Percentiles rank a stretch among this genome's conserved stretches.
phyloP scores from a whole-genome alignment of 2,888 invertebrate species.

The Apamea sordens region DNA sequence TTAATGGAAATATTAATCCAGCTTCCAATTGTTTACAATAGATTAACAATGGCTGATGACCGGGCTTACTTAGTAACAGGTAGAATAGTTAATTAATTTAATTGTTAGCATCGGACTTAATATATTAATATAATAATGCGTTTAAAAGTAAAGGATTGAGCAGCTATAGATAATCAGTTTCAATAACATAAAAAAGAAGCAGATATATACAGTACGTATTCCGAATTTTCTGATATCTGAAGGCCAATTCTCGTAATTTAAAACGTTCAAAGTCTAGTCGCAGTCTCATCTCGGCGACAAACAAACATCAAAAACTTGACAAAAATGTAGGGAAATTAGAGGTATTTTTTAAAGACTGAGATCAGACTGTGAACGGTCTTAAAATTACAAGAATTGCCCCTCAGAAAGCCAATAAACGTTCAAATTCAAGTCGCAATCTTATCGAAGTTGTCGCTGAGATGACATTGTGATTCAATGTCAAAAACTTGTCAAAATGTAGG shows the following conservation, averaged over 20 bases:
- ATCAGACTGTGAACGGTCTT: too few species aligned
- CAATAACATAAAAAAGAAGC: neutral
- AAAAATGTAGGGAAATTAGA: too few species aligned
- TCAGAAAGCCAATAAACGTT: too few species aligned
- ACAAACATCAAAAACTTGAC: too few species aligned
- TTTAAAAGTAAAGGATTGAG: neutral
- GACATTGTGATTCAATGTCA: neutral
- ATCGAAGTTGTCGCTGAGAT: too few species aligned
- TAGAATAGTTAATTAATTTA: neutral
- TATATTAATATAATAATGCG: neutral
- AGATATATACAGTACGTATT: neutral
- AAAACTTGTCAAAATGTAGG: neutral
- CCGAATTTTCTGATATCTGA: neutral
- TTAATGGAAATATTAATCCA: constrained; percentile 54
- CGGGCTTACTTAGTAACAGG: neutral
- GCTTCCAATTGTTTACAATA: constrained; percentile 35
- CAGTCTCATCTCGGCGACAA: too few species aligned
- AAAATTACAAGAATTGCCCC: too few species aligned
- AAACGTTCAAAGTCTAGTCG: too few species aligned
- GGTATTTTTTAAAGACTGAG: too few species aligned
- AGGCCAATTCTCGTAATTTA: too few species aligned
- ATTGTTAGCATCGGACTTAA: neutral
- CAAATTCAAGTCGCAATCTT: too few species aligned
- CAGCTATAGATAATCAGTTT: neutral
- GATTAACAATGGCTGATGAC: constrained; percentile 37